phyloP scores from a whole-genome alignment of 2,888 invertebrate genomes.

The Odontothrips loti region DNA sequence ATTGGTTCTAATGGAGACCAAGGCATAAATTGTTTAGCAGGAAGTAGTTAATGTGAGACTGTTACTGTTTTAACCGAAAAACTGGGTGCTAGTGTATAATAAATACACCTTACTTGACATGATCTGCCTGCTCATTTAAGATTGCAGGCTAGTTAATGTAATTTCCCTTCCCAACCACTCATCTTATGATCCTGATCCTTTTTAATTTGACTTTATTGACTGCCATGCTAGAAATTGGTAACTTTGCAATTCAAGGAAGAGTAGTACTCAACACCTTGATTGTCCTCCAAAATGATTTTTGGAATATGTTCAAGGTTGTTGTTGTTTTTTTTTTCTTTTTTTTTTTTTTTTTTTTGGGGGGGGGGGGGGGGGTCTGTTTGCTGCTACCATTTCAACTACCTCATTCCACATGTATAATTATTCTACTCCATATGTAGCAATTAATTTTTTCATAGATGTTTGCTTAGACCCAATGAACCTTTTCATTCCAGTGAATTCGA shows the following conservation, averaged over 20 bases:
- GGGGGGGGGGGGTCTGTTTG: too few species aligned
- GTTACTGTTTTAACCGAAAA: not conserved
- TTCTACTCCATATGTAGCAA: not conserved
- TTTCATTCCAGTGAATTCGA: constrained; percentile 4
- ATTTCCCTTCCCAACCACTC: not conserved
- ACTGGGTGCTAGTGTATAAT: constrained; percentile 5
- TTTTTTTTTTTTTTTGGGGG: too few species aligned
- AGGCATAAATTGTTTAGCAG: not conserved
- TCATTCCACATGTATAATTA: constrained; percentile 2
- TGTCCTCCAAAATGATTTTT: not conserved
- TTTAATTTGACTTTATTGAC: not conserved
- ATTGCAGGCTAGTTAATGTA: not conserved
- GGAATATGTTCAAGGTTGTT: not conserved
- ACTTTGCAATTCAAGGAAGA: too few species aligned
- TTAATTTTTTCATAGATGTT: not conserved
- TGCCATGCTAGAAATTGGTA: not conserved
- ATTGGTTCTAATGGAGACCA: too few species aligned
- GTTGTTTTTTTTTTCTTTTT: too few species aligned
- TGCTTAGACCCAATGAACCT: not conserved
- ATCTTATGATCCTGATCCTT: not conserved
- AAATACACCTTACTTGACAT: not conserved
- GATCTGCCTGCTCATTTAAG: not conserved
- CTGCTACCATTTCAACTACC: constrained; percentile 17
- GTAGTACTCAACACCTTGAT: too few species aligned
- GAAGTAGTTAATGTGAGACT: not conserved